Conservation (phyloP, 2,797 vertebrate genomes). For the Neostethus bicornis region DNA sequence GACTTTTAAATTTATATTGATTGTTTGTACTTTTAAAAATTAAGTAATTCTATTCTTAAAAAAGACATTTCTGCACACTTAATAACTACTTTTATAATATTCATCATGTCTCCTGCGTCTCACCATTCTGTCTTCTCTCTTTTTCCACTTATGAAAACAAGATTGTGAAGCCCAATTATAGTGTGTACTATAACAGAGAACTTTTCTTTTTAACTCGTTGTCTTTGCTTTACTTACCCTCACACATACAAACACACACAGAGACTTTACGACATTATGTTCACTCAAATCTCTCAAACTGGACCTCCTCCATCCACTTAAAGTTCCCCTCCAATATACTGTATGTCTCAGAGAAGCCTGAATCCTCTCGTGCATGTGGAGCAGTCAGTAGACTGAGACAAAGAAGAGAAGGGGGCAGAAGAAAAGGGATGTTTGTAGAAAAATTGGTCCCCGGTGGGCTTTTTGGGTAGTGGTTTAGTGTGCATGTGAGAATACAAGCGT, state of each 20-base stretch:
- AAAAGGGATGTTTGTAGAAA: constrained; percentile 55
- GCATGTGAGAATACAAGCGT: constrained; percentile 11
- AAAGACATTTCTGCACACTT: no score
- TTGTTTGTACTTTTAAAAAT: no score
- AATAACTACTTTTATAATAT: constrained; percentile 12
- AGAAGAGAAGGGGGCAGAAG: constrained; percentile 58
- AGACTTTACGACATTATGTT: constrained; percentile 16
- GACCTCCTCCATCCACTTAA: constrained; percentile 5
- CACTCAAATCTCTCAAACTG: constrained; percentile 37
- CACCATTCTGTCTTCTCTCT: background rate
- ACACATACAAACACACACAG: constrained; percentile 31
- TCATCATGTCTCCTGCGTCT: constrained; percentile 9
- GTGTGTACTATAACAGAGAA: constrained; percentile 26
- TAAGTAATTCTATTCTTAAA: no score
- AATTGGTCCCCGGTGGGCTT: constrained; percentile 79
- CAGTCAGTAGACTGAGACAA: constrained; percentile 68
- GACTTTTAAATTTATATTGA: background rate
- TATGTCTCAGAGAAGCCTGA: constrained; percentile 60
- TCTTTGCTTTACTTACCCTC: constrained; percentile 7
- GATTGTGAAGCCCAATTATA: constrained; percentile 49
- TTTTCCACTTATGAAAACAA: background rate
- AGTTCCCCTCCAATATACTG: constrained; percentile 25
- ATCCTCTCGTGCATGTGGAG: constrained; percentile 56
- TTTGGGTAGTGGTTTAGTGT: constrained; percentile 42
- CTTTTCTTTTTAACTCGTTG: constrained; percentile 27